These are phyloP conservation scores for Gouania willdenowi DNA, from an alignment of 2,797 vertebrate genomes.

Conservation along the genomic window DNA sequence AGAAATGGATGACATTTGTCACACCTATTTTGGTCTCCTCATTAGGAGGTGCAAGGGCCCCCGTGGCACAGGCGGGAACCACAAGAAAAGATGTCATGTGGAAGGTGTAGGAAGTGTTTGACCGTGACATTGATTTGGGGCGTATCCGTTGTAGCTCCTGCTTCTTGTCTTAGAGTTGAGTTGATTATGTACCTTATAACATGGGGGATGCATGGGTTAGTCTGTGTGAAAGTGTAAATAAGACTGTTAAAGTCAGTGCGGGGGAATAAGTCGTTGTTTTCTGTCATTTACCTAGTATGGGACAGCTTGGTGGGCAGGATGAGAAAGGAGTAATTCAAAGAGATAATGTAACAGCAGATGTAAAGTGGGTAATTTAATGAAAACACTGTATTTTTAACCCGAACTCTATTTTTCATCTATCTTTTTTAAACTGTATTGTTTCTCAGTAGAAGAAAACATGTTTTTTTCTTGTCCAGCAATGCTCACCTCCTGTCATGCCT, in stretches of 20 bases:
- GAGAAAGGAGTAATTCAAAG: too few species aligned
- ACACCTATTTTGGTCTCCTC: constrained; percentile 68
- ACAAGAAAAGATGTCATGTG: constrained; percentile 46
- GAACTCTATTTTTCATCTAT: too few species aligned
- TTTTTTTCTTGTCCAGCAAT: background rate
- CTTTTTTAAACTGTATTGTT: background rate
- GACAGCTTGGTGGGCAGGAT: too few species aligned
- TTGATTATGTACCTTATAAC: constrained; percentile 60
- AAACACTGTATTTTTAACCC: too few species aligned
- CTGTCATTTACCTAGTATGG: constrained; percentile 14
- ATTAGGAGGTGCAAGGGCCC: constrained; percentile 69
- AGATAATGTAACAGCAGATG: too few species aligned
- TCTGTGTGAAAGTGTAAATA: background rate
- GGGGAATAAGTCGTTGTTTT: constrained; percentile 5
- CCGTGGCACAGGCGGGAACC: constrained; percentile 30
- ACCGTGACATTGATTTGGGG: constrained; percentile 55
- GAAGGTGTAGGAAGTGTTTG: constrained; percentile 62
- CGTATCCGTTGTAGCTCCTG: constrained; percentile 52
- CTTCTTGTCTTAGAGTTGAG: constrained; percentile 51
- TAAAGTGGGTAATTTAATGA: too few species aligned
- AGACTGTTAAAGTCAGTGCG: constrained; percentile 16
- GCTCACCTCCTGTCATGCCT: background rate
- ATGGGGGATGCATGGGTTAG: constrained; percentile 30
- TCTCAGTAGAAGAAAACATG: background rate
- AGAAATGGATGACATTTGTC: constrained; percentile 59